Base-by-base conservation (phyloP, 2,888 invertebrate genomes). In the Dinocampus coccinellae region DNA sequence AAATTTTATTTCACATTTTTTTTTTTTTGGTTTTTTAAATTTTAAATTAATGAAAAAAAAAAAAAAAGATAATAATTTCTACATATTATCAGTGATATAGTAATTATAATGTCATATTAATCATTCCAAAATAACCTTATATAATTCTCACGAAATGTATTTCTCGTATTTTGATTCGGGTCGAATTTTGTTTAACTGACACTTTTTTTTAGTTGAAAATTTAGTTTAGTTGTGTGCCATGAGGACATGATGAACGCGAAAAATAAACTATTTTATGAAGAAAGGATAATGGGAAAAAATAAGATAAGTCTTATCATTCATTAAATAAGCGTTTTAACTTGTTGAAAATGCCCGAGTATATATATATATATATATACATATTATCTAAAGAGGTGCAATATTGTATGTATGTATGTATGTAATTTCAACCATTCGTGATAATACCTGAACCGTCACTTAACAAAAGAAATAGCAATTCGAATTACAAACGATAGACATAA, bases 261-360 rank as follows among this genome's bases (percentile, higher is more conserved):
- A 10, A 16, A 29, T n/a, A 2, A 47, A 63, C 20, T 34, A 16
- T 13, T n/a, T n/a, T 4, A 34, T 11, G 10, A 16, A 34, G n/a
- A 34, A 22, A 11, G 16, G 13, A 13, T 7, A 22, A 63, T 3
- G 26, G 26, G 9, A 42, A 13, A 24, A 11, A 22, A 26, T 33
- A n/a, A 47, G 63, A 63, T 63, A 52, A 63, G 26, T 11, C 16
- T 63, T 63, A 63, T 63, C 63, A 52, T 11, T 47, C 9, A 29
- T 36, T 60, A 10, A 60, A 47, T 63, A 42, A 52, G 22, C 11
- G 6, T 13, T 61, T 24, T 39, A 61, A 10, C 39, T 39, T 36
- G 13, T 61, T 61, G 13, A 22, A n/a, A 61, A 10, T 24, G 24
- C 24, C 7, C 3, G 13, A 29, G 29, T 57, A 24, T 2, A 47